Conservation (phyloP, 2,113 vertebrate genomes). For the Bambusicola thoracicus region DNA sequence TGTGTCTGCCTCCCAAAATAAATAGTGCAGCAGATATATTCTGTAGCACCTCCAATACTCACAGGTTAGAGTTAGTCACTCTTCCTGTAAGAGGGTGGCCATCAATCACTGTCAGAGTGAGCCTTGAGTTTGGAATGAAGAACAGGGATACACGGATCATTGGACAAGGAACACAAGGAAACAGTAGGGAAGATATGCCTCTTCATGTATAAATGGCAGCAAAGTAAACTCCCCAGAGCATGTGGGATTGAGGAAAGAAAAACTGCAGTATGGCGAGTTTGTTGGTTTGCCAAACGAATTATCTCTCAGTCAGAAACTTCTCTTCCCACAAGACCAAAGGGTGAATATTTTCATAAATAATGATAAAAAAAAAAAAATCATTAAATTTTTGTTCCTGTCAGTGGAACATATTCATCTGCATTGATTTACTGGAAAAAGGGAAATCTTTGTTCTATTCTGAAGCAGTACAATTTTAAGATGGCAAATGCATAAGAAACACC, state of each 20-base stretch:
- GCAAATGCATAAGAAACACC: not conserved
- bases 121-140: not conserved
- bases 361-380: not conserved
- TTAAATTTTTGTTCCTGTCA: slow-evolving; percentile 1
- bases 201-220: not conserved
- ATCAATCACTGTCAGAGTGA: slow-evolving; percentile 58
- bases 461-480: not conserved
- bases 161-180: not conserved
- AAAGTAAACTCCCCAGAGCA: not conserved
- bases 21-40: slow-evolving; percentile 51
- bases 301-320: slow-evolving; percentile 34
- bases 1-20: slow-evolving; percentile 61
- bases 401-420: slow-evolving; percentile 24
- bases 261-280: not conserved
- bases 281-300: slow-evolving; percentile 51
- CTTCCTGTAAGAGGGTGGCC: slow-evolving; percentile 64
- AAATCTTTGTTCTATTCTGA: slow-evolving; percentile 27
- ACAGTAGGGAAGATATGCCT: not conserved
- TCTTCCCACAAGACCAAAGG: not conserved
- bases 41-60: slow-evolving; percentile 6
- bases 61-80: slow-evolving; percentile 60
- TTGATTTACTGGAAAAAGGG: slow-evolving; percentile 41
- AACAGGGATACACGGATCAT: not conserved
- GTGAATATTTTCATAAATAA: slow-evolving; percentile 47
- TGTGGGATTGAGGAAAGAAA: slow-evolving; percentile 23